Percentiles rank a stretch among this genome's conserved stretches.
Evolutionary conservation across 1,140 invertebrate genomes (phyloP).

Genomic region (Stratiolaelaps scimitus): DNA sequence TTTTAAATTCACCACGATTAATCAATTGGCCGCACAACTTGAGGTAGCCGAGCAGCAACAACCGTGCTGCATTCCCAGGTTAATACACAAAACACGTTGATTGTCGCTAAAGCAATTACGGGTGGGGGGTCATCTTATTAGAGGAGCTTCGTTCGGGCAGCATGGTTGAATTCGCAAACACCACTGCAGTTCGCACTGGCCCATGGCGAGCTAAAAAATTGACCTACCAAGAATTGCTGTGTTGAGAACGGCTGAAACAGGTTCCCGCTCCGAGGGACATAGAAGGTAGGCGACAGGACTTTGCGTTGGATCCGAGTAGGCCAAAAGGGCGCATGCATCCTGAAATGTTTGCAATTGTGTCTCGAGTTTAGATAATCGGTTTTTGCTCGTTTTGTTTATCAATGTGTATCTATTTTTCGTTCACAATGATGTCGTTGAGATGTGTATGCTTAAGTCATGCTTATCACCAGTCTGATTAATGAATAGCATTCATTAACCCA

Average conservation of each 20-base stretch:
- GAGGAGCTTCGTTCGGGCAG: constrained; percentile 2
- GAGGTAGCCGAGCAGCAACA: too few species aligned
- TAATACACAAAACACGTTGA: too few species aligned
- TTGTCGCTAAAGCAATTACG: constrained; percentile 45
- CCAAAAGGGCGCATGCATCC: constrained; percentile 93
- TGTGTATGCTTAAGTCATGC: too few species aligned
- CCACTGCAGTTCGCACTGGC: neutral
- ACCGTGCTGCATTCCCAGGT: too few species aligned
- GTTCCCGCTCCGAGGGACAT: constrained; percentile 77
- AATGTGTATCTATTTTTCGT: too few species aligned
- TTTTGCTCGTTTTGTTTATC: neutral
- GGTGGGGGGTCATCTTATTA: constrained; percentile 42
- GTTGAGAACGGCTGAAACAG: constrained; percentile 84
- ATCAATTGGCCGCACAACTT: too few species aligned
- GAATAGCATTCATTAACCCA: too few species aligned
- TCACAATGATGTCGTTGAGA: too few species aligned
- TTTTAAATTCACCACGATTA: too few species aligned
- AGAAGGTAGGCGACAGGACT: constrained; percentile 90
- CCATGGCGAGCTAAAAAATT: too few species aligned
- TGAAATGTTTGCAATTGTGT: constrained; percentile 45
- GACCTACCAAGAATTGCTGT: constrained; percentile 61
- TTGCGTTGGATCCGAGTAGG: constrained; percentile 92
- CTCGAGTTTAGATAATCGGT: neutral
- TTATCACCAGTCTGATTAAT: too few species aligned
- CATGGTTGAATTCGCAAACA: too few species aligned